Evolutionary conservation across 1,140 invertebrate genomes (phyloP).

Genomic region (Trinorchestia longiramus): DNA sequence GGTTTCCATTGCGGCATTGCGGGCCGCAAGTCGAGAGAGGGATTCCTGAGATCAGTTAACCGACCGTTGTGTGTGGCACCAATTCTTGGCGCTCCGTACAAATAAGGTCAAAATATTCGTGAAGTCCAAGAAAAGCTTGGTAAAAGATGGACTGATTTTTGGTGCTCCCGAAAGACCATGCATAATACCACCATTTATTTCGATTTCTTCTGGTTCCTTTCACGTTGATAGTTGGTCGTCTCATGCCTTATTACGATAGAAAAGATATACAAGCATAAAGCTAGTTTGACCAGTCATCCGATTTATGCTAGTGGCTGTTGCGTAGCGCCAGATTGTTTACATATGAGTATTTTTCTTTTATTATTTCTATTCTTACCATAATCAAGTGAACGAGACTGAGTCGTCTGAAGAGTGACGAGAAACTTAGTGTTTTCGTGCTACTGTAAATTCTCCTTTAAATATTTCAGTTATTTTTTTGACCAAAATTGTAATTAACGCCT

Average conservation of each 20-base stretch:
- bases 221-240: slow-evolving; percentile 45
- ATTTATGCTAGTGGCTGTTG: neutral
- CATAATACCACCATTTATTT: slow-evolving; percentile 53
- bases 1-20: slow-evolving; percentile 40
- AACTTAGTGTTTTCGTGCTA: too few relatives aligned
- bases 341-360: neutral
- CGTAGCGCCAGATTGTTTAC: neutral
- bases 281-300: neutral
- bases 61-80: neutral
- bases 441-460: too few relatives aligned
- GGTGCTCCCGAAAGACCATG: slow-evolving; percentile 34
- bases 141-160: neutral
- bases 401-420: too few relatives aligned
- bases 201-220: slow-evolving; percentile 51
- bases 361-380: neutral
- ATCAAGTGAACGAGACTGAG: too few relatives aligned
- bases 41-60: neutral
- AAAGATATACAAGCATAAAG: slow-evolving; percentile 44
- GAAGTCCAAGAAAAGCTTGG: neutral
- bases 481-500: too few relatives aligned
- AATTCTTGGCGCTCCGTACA: neutral
- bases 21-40: neutral
- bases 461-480: too few relatives aligned
- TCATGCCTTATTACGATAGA: slow-evolving; percentile 36
- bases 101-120: neutral